Evolutionary conservation across 2,888 invertebrate species (phyloP).

Genomic region (Drosophila percnosoma): DNA sequence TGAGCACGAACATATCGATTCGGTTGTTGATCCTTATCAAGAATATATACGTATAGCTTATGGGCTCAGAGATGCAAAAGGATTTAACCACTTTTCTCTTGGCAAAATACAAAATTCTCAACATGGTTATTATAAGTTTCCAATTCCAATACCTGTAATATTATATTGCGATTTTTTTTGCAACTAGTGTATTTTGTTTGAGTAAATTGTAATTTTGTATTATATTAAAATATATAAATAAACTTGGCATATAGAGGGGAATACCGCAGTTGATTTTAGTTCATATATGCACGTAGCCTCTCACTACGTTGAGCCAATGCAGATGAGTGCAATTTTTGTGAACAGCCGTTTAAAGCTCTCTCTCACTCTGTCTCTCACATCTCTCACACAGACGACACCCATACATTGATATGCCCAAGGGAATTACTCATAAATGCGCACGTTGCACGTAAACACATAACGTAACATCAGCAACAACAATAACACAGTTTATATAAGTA

Average conservation of each 20-base stretch:
- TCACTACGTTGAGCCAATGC: neutral
- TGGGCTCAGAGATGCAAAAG: neutral
- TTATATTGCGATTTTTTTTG: neutral
- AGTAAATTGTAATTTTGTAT: neutral
- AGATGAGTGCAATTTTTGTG: conserved; percentile 17
- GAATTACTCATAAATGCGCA: conserved; percentile 27
- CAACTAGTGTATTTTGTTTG: neutral
- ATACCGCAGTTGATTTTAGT: neutral
- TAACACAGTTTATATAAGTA: conserved; percentile 48
- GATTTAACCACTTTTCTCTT: neutral
- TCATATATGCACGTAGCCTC: neutral
- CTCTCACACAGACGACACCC: neutral
- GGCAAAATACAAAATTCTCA: neutral
- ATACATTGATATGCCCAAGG: conserved; percentile 8
- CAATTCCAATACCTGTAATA: neutral
- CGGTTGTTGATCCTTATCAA: neutral
- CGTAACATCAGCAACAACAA: conserved; percentile 29
- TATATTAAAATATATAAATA: neutral
- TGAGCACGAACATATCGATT: neutral
- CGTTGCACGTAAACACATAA: conserved; percentile 40
- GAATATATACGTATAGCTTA: neutral
- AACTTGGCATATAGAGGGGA: neutral
- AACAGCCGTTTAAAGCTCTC: conserved; percentile 1
- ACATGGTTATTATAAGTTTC: neutral
- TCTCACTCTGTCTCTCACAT: neutral